Evolutionary conservation across 1,140 invertebrate species (phyloP).

Genomic region (Platorchestia sp.): DNA sequence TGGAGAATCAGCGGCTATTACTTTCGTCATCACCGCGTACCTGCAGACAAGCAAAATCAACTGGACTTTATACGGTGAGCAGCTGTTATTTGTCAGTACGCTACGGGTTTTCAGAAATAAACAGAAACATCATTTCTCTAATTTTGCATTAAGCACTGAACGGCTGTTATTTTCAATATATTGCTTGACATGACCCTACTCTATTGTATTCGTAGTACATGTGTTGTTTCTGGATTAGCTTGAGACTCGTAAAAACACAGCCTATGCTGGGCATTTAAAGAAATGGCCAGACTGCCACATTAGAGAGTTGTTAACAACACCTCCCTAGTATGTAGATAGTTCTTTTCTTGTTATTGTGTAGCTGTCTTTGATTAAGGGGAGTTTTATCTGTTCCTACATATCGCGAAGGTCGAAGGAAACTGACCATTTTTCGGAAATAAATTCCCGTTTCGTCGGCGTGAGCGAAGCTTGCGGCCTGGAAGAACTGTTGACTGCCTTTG

Average conservation of each 20-base stretch:
- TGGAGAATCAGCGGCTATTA: not conserved
- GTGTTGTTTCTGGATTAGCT: not conserved
- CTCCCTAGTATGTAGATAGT: too few species aligned
- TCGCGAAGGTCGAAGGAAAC: too few species aligned
- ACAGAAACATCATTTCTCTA: not conserved
- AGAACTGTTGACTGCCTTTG: not conserved
- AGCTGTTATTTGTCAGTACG: too few species aligned
- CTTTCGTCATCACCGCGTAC: not conserved
- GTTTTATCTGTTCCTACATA: too few species aligned
- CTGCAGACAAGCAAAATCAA: not conserved
- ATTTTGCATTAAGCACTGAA: too few species aligned
- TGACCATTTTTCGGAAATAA: too few species aligned
- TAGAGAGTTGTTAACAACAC: too few species aligned
- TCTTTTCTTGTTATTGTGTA: too few species aligned
- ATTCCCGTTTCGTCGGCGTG: not conserved
- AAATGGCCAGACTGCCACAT: too few species aligned
- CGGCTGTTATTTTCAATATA: not conserved
- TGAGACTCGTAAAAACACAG: not conserved
- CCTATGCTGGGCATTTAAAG: not conserved
- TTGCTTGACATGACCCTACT: not conserved
- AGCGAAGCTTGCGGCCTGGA: not conserved
- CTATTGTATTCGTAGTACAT: not conserved
- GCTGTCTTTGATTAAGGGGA: too few species aligned
- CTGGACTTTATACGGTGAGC: slow-evolving; percentile 42
- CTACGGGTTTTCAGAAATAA: not conserved